Conservation (phyloP, 2,888 invertebrate species). For the Atrina japonica region DNA sequence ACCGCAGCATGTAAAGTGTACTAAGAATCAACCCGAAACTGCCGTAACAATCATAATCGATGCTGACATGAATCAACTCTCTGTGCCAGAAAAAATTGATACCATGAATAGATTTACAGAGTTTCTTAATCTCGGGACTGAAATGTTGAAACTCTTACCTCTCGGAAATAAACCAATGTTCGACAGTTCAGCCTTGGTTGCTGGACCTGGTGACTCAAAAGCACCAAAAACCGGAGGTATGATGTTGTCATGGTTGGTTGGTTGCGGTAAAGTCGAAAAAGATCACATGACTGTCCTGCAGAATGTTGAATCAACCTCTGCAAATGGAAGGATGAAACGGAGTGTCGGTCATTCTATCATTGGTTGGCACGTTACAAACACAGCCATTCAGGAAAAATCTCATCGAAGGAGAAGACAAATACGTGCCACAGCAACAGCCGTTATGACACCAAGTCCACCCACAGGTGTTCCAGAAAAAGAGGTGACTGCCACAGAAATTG, state of each 20-base stretch:
- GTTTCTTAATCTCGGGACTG: slow-evolving; percentile 71
- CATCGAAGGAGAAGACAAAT: slow-evolving; percentile 79
- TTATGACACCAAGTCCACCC: slow-evolving; percentile 70
- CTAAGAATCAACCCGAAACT: slow-evolving; percentile 82
- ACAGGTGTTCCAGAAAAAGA: slow-evolving; percentile 65
- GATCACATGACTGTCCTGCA: slow-evolving; percentile 86
- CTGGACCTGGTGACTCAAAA: slow-evolving; percentile 75
- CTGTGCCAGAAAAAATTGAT: slow-evolving; percentile 84
- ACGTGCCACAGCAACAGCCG: slow-evolving; percentile 69
- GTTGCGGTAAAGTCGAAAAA: slow-evolving; percentile 88
- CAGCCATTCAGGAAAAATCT: slow-evolving; percentile 76
- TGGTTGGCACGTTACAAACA: slow-evolving; percentile 86
- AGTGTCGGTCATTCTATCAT: slow-evolving; percentile 86
- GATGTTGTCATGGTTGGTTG: slow-evolving; percentile 84
- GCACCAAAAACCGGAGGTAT: slow-evolving; percentile 63
- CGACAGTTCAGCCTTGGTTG: slow-evolving; percentile 76
- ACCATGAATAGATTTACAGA: slow-evolving; percentile 70
- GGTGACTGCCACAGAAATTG: slow-evolving; percentile 44
- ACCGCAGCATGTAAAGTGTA: slow-evolving; percentile 72
- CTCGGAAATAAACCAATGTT: slow-evolving; percentile 70
- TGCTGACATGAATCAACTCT: slow-evolving; percentile 85
- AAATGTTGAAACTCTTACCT: slow-evolving; percentile 72
- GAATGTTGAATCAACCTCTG: slow-evolving; percentile 86
- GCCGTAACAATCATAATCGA: slow-evolving; percentile 87
- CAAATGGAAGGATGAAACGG: slow-evolving; percentile 87